These are phyloP conservation scores for Dioctria linearis DNA, from an alignment of 2,888 invertebrate genomes.

Conservation along the genomic window DNA sequence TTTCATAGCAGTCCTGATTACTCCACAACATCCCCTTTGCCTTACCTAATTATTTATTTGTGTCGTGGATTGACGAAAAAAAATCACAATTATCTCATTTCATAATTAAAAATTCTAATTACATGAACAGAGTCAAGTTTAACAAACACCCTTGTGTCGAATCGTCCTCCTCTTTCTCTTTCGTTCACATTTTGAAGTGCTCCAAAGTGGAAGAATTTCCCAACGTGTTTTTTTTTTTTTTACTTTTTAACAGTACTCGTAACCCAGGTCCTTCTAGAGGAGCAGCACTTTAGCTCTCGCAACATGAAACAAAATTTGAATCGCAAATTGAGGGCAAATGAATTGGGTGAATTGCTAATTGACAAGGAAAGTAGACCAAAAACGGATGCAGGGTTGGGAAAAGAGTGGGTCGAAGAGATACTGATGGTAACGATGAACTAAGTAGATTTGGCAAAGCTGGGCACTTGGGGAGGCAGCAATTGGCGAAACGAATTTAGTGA, in stretches of 20 bases:
- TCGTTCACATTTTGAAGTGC: not conserved
- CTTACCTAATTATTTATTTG: too few relatives aligned
- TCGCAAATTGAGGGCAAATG: constrained; percentile 49
- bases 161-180: too few relatives aligned
- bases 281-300: constrained; percentile 32
- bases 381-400: constrained; percentile 1
- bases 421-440: not conserved
- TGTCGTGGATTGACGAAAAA: too few relatives aligned
- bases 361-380: constrained; percentile 41
- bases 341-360: constrained; percentile 52
- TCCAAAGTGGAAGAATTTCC: constrained; percentile 14
- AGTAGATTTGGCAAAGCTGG: too few relatives aligned
- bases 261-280: not conserved
- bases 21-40: too few relatives aligned
- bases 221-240: constrained; percentile 12
- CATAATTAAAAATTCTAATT: constrained; percentile 45
- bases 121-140: constrained; percentile 19
- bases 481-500: not conserved
- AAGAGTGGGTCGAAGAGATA: not conserved
- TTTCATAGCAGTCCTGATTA: too few relatives aligned
- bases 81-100: constrained; percentile 33
- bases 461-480: too few relatives aligned
- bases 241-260: not conserved
- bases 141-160: not conserved
- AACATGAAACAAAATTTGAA: constrained; percentile 51